Base-by-base conservation (phyloP, 1,140 invertebrate species). In the Acromyrmex charruanus region DNA sequence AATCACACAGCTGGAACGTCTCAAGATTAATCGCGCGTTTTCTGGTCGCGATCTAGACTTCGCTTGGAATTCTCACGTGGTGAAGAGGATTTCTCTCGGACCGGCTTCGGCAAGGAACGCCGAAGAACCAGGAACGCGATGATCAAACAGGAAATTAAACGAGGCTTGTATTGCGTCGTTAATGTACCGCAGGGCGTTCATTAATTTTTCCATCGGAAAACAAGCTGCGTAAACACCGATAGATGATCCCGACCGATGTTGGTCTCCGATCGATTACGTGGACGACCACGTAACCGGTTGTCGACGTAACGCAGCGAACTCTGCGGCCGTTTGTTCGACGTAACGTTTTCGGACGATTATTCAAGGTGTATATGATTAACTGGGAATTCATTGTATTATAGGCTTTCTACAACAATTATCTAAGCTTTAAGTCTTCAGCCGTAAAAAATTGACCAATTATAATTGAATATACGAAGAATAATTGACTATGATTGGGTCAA, bases 141-240 rank as follows among this genome's bases (percentile, higher is more conserved):
- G 35, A 79, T 55, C 31, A 31, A 35, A 35, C 9, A 65, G 39
- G 25, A 58, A 71, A 81, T 28, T 35, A 9, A 49, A 81, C 66
- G 65, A 81, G 49, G 0, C 28, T 81, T 14, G 44, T 14, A 28
- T 12, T 6, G 21, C 77, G 7, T 28, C 58, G 75, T 75, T 58
- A 75, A 75, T n/a, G 71, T 51, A 9, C 55, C 55, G 1, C 3
- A n/a, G 44, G 28, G 63, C 31, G 16, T 58, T 35, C 18, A 71
- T 81, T 81, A 71, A 71, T 71, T 71, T 71, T n/a, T 25, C 44
- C 25, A n/a, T 14, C 31, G 65, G 31, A 58, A 81, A 81, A 81
- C 51, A 5, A 18, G 53, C 6, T 53, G 31, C 68, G 51, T 58
- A 81, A 81, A 71, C 66, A 25, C n/a, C 16, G 35, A 71, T 81